Base-by-base conservation (phyloP, 2,113 vertebrate genomes). In the Gallinago undulata region DNA sequence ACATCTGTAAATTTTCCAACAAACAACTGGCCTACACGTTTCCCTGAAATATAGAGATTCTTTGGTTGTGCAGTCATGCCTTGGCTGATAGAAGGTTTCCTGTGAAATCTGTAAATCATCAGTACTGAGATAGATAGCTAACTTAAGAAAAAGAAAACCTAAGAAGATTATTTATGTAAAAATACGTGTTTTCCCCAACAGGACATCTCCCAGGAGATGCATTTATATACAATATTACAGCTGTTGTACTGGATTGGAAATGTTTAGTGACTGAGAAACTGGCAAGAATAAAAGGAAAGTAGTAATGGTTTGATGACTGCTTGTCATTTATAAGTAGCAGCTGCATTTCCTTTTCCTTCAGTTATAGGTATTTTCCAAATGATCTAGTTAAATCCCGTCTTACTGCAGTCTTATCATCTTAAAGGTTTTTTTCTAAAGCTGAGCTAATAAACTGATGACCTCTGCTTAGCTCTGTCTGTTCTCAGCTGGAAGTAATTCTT, bases 101-200 rank as follows among this genome's bases (percentile, higher is more conserved):
- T 97, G 94, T 88, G 88, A 94, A 97, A 97, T 98, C 97, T 98
- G 97, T 97, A 97, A 97, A 93, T 97, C 97, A 96, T 98, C 96
- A 96, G 75, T 74, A 89, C 66, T 77, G 82, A 96, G 87, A 93
- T 96, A 96, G 87, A 93, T 37, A 37, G 35, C 35, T 37, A 37
- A 37, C 35, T 37, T 37, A 87, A 94, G 59, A 79, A 90, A 96
- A 95, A 90, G 67, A 89, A 88, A 94, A 78, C 60, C 75, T 77
- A 80, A 84, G 83, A 78, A 37, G 18, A 69, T 68, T 84, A 80
- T 93, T 98, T 98, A 33, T 70, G 84, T 96, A 89, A 72, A 85
- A 77, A 53, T 86, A 81, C 0, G 2, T 84, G 45, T 84, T 93
- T 48, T 95, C 37, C 31, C 33, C 73, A 94, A 87, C 60, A 64